phyloP scores from a whole-genome alignment of 2,113 vertebrate genomes.

The Ctenodactylus gundi region DNA sequence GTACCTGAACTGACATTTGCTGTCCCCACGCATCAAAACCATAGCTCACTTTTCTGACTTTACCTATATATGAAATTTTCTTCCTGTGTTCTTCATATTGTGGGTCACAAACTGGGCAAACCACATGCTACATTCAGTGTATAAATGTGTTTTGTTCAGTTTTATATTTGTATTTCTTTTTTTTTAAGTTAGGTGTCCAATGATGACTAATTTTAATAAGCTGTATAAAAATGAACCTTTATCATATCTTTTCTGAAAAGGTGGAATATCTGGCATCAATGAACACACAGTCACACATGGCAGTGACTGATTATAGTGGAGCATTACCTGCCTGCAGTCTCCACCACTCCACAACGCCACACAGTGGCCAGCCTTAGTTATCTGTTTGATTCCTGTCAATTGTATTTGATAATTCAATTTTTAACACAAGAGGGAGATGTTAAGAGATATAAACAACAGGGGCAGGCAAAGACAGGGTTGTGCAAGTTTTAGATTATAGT shows the following conservation, averaged over 20 bases:
- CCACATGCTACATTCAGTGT: background rate
- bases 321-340: background rate
- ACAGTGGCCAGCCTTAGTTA: background rate
- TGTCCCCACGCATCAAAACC: background rate
- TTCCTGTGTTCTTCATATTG: background rate
- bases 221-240: background rate
- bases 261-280: background rate
- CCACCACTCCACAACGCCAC: background rate
- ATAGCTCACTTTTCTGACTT: background rate
- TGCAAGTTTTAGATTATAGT: background rate
- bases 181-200: background rate
- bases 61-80: background rate
- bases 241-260: background rate
- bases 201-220: background rate
- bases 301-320: background rate
- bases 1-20: background rate
- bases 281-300: background rate
- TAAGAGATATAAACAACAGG: background rate
- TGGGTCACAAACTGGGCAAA: background rate
- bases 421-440: background rate
- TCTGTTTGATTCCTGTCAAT: background rate
- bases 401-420: background rate
- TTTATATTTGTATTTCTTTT: background rate
- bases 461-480: too few relatives aligned
- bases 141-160: background rate